phyloP scores from a whole-genome alignment of 2,797 vertebrate genomes.

The Malacoctenus gilli region DNA sequence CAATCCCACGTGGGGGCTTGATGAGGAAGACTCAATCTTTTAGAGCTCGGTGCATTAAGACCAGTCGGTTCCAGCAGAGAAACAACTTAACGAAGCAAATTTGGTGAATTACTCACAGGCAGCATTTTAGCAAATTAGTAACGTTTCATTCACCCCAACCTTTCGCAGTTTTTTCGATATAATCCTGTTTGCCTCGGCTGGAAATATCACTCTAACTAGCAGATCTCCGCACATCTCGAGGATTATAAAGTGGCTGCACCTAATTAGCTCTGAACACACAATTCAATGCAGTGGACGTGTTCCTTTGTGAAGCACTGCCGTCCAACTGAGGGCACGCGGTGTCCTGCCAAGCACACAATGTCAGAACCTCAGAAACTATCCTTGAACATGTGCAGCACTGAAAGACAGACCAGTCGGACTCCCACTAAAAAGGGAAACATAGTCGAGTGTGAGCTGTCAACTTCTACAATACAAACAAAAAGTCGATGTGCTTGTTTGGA shows the following conservation, averaged over 20 bases:
- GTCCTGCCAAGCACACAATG: constrained; percentile 58
- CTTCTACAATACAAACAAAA: too few relatives aligned
- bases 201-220: constrained; percentile 50
- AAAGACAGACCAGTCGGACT: constrained; percentile 58
- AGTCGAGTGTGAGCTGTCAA: constrained; percentile 46
- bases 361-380: constrained; percentile 59
- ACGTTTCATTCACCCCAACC: constrained; percentile 6
- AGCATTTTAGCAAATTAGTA: not conserved
- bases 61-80: not conserved
- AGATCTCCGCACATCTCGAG: constrained; percentile 30
- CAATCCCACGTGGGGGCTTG: constrained; percentile 11
- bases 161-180: too few relatives aligned
- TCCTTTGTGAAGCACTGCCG: constrained; percentile 45
- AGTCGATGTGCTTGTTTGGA: too few relatives aligned
- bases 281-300: constrained; percentile 29
- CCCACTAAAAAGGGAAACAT: constrained; percentile 61
- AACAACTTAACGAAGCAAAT: not conserved
- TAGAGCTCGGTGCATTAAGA: not conserved
- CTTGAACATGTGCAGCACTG: constrained; percentile 58
- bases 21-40: not conserved
- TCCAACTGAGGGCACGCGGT: constrained; percentile 29
- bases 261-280: constrained; percentile 21
- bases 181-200: constrained; percentile 53
- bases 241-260: constrained; percentile 49
- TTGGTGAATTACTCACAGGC: not conserved